Conservation (phyloP, 2,888 invertebrate genomes). For the Chrysolina oricalcia region DNA sequence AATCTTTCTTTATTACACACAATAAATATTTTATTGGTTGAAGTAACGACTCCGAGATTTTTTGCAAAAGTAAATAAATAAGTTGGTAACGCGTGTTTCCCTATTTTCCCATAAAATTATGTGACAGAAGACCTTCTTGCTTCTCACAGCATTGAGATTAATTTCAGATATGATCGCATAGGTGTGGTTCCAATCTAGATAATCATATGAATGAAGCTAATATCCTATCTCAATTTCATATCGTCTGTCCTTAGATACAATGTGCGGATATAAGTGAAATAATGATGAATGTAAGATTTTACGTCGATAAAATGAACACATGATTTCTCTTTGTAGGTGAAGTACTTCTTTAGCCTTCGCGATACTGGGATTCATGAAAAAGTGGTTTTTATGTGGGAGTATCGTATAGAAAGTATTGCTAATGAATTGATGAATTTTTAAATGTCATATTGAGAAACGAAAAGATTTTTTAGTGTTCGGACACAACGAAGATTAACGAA, state of each 20-base stretch:
- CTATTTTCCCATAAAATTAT: conserved; percentile 33
- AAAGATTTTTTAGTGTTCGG: too few relatives aligned
- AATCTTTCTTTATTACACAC: conserved; percentile 6
- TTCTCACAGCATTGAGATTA: conserved; percentile 37
- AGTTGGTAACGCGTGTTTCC: background rate
- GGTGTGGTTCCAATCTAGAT: conserved; percentile 44
- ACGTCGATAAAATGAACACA: conserved; percentile 36
- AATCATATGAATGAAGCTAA: conserved; percentile 42
- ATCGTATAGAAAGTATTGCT: background rate
- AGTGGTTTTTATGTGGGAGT: background rate
- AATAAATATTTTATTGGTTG: conserved; percentile 17
- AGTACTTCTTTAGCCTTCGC: conserved; percentile 38
- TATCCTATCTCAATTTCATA: conserved; percentile 43
- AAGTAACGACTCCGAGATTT: background rate
- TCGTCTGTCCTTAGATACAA: conserved; percentile 42
- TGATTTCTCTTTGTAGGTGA: conserved; percentile 38
- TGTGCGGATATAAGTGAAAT: conserved; percentile 42
- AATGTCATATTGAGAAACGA: too few relatives aligned
- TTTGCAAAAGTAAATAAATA: conserved; percentile 8
- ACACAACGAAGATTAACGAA: too few relatives aligned
- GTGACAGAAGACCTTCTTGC: conserved; percentile 43
- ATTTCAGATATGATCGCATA: conserved; percentile 39
- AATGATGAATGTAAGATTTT: conserved; percentile 41
- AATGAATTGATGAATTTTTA: too few relatives aligned
- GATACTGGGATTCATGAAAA: background rate